Evolutionary conservation across 2,113 vertebrate genomes (phyloP), one percentile per base, ranked within the genome.

Genomic region (Sorex fumeus): DNA sequence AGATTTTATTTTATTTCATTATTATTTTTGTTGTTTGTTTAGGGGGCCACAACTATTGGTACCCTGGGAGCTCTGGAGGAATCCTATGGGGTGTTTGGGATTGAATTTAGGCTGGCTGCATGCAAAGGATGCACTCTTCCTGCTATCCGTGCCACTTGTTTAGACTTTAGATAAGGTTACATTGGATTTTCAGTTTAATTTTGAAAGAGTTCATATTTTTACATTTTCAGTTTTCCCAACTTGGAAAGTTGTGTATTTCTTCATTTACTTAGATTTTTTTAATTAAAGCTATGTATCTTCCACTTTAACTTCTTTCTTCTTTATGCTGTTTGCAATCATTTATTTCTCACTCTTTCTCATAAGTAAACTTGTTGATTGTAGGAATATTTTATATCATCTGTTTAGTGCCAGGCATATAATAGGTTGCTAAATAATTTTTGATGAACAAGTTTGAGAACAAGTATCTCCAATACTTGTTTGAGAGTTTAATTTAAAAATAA

Each of bases 401-500:
- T 86, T 15, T 91, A 86, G 9, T 92, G 21, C 40, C 53, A 70
- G 50, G 40, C 32, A 77, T 77, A 76, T 72, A 85, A 34, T 84
- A 88, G 75, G 15, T 84, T 86, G 53, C 30, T 84, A 32, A 88
- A 62, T 75, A 75, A 80, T 84, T 66, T 87, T 83, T 47, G 30
- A 62, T 60, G 45, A 69, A 36, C 53, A 88, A 71, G 43, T 77
- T 93, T 80, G 3, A 75, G 7, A 40, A 40, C 40, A 40, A 40
- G 7, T 40, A 40, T 40, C 57, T 47, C 75, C 8, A 79, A 28
- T n/a, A 80, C 60, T 84, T 87, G 28, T 88, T 84, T 2, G 9
- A 69, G 53, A 70, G 85, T 91, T 76, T 76, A 28, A 88, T 91
- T 69, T 81, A 84, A 93, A 93, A 62, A 16, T 45, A 3, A 77